A percentile compares a stretch with the other conserved stretches of the same genome.
phyloP scores from a whole-genome alignment of 2,888 invertebrate species.

The Phengaris alcon region DNA sequence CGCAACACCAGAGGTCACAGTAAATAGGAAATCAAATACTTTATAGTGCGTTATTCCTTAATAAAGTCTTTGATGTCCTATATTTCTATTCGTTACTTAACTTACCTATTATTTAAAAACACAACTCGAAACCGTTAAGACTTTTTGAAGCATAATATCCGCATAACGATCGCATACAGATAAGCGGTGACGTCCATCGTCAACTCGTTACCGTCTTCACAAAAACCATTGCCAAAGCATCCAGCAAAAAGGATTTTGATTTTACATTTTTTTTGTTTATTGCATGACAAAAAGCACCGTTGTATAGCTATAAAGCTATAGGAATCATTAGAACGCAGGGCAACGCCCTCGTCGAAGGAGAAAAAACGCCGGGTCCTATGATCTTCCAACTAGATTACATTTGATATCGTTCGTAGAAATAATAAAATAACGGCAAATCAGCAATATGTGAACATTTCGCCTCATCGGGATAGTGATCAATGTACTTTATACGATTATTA shows the following conservation, averaged over 20 bases:
- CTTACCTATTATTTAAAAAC: too few relatives aligned
- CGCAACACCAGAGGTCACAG: neutral
- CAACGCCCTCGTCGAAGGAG: neutral
- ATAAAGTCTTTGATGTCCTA: too few relatives aligned
- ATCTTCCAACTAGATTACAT: constrained; percentile 7
- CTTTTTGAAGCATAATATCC: neutral
- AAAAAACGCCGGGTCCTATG: neutral
- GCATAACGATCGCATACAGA: neutral
- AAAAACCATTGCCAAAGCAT: neutral
- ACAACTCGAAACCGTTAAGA: too few relatives aligned
- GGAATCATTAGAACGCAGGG: neutral
- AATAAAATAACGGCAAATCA: constrained; percentile 5
- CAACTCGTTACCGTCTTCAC: neutral
- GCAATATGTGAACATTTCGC: neutral
- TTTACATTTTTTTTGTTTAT: constrained; percentile 2
- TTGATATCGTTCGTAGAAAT: neutral
- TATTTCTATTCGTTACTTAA: too few relatives aligned
- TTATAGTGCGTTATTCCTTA: too few relatives aligned
- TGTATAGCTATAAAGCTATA: neutral
- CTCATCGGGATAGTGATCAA: neutral
- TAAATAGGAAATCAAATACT: too few relatives aligned
- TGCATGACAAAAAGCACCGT: neutral
- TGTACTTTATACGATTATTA: too few relatives aligned
- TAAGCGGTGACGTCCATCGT: neutral
- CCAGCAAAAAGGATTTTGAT: neutral